Evolutionary conservation across 2,888 invertebrate genomes (phyloP), one percentile per base, ranked within the genome.

Genomic region (Ethmia dodecea): DNA sequence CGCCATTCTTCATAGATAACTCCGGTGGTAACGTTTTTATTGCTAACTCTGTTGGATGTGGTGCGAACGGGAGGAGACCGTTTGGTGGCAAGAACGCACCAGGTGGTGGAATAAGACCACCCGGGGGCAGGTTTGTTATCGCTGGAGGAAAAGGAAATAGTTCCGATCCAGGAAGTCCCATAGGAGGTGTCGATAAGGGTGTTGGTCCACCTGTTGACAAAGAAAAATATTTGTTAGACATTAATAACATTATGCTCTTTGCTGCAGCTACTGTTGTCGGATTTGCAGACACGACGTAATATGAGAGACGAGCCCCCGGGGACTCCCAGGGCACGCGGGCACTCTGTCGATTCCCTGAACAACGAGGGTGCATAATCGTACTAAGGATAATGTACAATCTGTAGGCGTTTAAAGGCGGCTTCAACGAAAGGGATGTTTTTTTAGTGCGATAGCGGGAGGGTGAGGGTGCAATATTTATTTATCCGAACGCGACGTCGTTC

Each of bases 331-430:
- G 77, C 73, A 54, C 76, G 58, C 63, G 74, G 76, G 81, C 73
- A 80, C 83, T 81, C 73, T 64, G 71, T 55, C 69, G 74, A 83
- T 79, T 83, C 83, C 78, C 84, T 63, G 79, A 74, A 83, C 84
- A 78, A 67, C 78, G 81, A 74, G 86, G 86, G 86, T 86, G 86
- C 86, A 86, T 86, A 86, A 86, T 86, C 83, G 80, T 77, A 83
- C 80, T 83, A 81, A 84, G 83, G 86, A 86, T 84, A 86, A 84
- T 86, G 84, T 86, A 86, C 86, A 86, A 86, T 86, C 86, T 86
- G 86, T 84, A 86, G 86, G 83, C 86, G 83, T 86, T 86, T 86
- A 86, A 84, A 86, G 84, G 79, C 83, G 75, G 83, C 83, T 76
- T 79, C 75, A 72, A 60, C 72, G 75, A 81, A 84, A 86, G 86